These are phyloP conservation scores for Thereva nobilitata DNA, from an alignment of 2,888 invertebrate genomes.

Conservation along the genomic window DNA sequence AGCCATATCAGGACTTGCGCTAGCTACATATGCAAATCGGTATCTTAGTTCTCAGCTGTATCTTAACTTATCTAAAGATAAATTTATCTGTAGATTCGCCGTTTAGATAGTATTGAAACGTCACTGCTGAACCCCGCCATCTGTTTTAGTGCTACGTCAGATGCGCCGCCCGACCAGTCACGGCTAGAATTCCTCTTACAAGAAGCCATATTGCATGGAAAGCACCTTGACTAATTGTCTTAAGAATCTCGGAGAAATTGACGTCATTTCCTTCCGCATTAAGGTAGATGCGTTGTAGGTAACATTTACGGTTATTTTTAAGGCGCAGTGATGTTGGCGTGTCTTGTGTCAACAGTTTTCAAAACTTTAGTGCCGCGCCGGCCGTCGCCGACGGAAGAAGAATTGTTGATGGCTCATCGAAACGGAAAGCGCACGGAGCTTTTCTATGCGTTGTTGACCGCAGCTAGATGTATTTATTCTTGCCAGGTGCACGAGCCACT, in stretches of 20 bases:
- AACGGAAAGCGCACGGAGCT: slow-evolving; percentile 19
- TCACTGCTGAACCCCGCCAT: no score
- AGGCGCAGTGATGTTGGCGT: not conserved
- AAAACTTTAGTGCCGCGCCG: slow-evolving; percentile 9
- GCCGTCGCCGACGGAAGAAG: slow-evolving; percentile 23
- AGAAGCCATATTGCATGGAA: no score
- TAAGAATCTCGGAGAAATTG: not conserved
- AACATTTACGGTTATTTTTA: slow-evolving; percentile 15
- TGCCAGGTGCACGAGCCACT: slow-evolving; percentile 12
- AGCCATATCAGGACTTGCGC: slow-evolving; percentile 10
- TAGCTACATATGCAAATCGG: slow-evolving; percentile 32
- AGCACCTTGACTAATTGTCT: no score
- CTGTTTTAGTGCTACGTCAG: no score
- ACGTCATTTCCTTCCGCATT: slow-evolving; percentile 28
- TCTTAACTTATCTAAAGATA: slow-evolving; percentile 7
- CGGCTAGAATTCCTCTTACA: no score
- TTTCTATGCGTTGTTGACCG: slow-evolving; percentile 1
- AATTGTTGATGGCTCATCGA: slow-evolving; percentile 21
- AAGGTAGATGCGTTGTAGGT: not conserved
- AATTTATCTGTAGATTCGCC: slow-evolving; percentile 16
- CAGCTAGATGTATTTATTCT: slow-evolving; percentile 16
- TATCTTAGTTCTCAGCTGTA: slow-evolving; percentile 9
- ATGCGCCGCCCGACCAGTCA: no score
- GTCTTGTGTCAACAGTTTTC: slow-evolving; percentile 13
- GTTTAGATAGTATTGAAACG: not conserved